Evolutionary conservation across 2,113 vertebrate species (phyloP).

Genomic region (Gallinago paraguaiae): DNA sequence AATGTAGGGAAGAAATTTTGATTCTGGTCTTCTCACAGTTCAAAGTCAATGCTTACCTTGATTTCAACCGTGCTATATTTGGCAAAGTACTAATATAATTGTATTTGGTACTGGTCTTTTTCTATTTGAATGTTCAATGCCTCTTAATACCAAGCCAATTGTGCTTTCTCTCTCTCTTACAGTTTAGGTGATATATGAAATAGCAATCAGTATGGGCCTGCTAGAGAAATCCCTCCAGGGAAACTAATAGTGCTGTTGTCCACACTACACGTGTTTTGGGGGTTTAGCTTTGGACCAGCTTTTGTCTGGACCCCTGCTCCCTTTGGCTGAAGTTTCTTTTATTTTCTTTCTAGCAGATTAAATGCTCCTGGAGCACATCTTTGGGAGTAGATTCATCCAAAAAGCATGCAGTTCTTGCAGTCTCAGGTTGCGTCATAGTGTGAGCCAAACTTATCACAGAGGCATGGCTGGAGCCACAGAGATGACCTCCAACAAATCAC

Average conservation of each 20-base stretch:
- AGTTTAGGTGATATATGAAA: background rate
- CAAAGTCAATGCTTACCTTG: constrained; percentile 11
- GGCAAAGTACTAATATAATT: constrained; percentile 31
- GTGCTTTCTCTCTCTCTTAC: background rate
- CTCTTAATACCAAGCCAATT: background rate
- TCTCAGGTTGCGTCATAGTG: rapidly evolving
- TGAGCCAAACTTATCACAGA: background rate
- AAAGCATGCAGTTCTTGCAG: background rate
- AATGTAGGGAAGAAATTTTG: constrained; percentile 8
- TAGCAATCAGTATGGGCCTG: rapidly evolving
- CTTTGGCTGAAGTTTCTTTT: background rate
- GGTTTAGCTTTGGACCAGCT: background rate
- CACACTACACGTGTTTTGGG: rapidly evolving
- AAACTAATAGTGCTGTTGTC: background rate
- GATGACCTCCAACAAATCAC: background rate
- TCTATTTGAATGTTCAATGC: background rate
- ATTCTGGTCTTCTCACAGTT: constrained; percentile 10
- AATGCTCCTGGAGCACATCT: background rate
- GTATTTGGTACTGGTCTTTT: constrained; percentile 7
- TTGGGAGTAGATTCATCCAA: background rate
- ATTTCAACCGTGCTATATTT: constrained; percentile 40
- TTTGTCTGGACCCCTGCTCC: background rate
- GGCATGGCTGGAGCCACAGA: background rate
- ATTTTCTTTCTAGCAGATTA: background rate
- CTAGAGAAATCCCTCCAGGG: background rate